Base-by-base conservation (phyloP, 2,888 invertebrate species). In the Graphium colonna region DNA sequence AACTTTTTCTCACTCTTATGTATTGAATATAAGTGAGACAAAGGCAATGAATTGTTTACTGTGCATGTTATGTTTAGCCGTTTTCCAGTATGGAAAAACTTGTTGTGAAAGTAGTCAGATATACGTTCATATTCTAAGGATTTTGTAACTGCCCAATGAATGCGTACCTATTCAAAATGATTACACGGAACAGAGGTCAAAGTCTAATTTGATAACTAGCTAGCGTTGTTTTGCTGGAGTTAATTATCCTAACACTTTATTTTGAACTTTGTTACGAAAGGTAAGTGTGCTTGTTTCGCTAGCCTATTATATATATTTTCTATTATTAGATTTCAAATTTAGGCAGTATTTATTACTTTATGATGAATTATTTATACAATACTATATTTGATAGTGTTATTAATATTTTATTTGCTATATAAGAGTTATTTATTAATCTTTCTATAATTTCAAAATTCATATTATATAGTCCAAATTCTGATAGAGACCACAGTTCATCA, bases 21-120 rank as follows among this genome's bases (percentile, higher is more conserved):
- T 13, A 51, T 44, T 44, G 39, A 38, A 44, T 15, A 7, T 51
- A 62, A 61, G 53, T 57, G 12, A 41, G 45, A 50, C 63, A 67
- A 62, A 61, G 52, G 56, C 42, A 60, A 36, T 36, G 36, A 36
- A 36, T 36, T 12, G 57, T 51, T 50, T n/a, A n/a, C n/a, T 36
- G 12, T 36, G 13, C 28, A 15, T 52, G n/a, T 10, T 38, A 39
- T 38, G 53, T 18, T 33, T 42, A 33, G 15, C 28, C 38, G 2
- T 12, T n/a, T 46, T 41, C 8, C 9, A 33, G 13, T 4, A 36
- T 43, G 26, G 16, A 41, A 41, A 54, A 36, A 54, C 50, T 40
- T 45, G 54, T 50, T 36, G 31, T 49, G 45, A 50, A 54, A 54
- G 54, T 33, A 12, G 48, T 16, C 15, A 18, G 4, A 43, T n/a